Evolutionary conservation across 1,140 invertebrate genomes (phyloP).

Genomic region (Bombus sylvicola): DNA sequence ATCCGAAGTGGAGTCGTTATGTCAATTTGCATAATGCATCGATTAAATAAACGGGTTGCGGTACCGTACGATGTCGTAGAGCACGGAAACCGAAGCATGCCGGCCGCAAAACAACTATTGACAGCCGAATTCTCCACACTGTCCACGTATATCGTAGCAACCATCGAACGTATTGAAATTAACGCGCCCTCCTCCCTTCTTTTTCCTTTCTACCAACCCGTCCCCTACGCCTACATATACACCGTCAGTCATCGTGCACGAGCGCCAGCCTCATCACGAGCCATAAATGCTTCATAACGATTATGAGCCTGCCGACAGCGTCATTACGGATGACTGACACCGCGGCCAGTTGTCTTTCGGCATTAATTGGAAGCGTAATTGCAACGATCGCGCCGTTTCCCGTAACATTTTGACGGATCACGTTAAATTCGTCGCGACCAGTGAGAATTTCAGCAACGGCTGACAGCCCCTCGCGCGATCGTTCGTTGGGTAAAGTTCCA

Average conservation of each 20-base stretch:
- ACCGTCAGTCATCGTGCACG: background rate
- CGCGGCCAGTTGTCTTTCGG: slow-evolving; percentile 43
- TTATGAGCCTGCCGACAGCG: slow-evolving; percentile 53
- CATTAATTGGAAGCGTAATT: slow-evolving; percentile 57
- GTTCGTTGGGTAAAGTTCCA: background rate
- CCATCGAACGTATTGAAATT: slow-evolving; percentile 52
- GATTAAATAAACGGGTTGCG: slow-evolving; percentile 72
- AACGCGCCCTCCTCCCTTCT: slow-evolving; percentile 31
- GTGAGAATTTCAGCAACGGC: background rate
- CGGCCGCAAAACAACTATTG: slow-evolving; percentile 70
- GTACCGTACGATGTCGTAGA: slow-evolving; percentile 63
- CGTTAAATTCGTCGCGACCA: background rate
- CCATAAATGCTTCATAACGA: slow-evolving; percentile 39
- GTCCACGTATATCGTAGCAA: slow-evolving; percentile 31
- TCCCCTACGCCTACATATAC: background rate
- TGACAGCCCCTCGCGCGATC: background rate
- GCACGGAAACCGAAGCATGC: slow-evolving; percentile 32
- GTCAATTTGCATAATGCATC: slow-evolving; percentile 76
- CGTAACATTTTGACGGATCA: slow-evolving; percentile 2
- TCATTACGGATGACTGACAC: slow-evolving; percentile 41
- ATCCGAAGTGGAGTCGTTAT: slow-evolving; percentile 70
- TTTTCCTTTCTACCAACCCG: too few relatives aligned
- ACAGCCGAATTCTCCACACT: slow-evolving; percentile 64
- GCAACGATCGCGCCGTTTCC: slow-evolving; percentile 24
- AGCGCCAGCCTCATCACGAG: background rate